Base-by-base conservation (phyloP, 2,113 vertebrate genomes). In the Gymnocephalus cernua region DNA sequence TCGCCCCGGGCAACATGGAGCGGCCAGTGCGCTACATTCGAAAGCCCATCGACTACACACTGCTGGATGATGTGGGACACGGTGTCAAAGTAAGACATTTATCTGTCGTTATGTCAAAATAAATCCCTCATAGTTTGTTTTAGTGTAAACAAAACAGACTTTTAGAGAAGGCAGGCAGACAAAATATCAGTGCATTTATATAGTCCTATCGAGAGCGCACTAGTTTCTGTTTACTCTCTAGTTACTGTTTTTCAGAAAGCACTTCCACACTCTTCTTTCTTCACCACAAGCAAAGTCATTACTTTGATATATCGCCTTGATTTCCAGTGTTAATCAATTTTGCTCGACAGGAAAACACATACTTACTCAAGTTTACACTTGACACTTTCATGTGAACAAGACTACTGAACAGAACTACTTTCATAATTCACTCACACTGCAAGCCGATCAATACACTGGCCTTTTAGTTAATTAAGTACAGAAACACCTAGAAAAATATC, bases 21-120 rank as follows among this genome's bases (percentile, higher is more conserved):
- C 96, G 98, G 58, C 98, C 98, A 27, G 98, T 99, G 95, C 96
- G 98, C 93, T 99, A 99, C 94, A 99, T 99, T 93, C 96, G 98
- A 90, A 99, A 99, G 92, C 98, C 98, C 86, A 98, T 99, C 57
- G 98, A 99, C 94, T 99, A 99, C 95, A 99, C 97, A 2, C 97
- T 99, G 93, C 95, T 99, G 95, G 98, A 99, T 91, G 98, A 99
- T 85, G 98, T 99, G 94, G 98, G 98, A 79, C 98, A 99, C 79
- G 98, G 98, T 1, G 98, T 99, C 58, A 99, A 99, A 96, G 98
- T 99, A 96, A 96, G 96, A 74, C 2, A 5, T 35, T 23, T 23
- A 25, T 44, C 13, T 5, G 11, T 63, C 32, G 21, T 27, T 25
- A 16, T 59, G 50, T 80, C 29, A 50, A 56, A 74, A 53, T 74